Conservation (phyloP, 2,888 invertebrate genomes). For the Argyresthia goedartella region DNA sequence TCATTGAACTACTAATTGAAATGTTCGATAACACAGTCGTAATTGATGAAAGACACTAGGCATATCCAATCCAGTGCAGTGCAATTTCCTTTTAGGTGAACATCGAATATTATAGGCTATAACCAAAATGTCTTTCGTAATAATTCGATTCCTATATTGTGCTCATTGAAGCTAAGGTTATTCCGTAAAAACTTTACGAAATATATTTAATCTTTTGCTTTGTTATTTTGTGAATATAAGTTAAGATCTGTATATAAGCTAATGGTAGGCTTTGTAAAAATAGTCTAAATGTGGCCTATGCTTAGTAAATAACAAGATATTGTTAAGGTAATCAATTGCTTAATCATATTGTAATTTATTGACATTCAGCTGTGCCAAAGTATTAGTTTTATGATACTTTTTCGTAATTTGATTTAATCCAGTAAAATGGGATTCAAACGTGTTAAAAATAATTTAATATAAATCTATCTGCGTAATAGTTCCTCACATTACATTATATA, state of each 20-base stretch:
- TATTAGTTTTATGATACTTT: no score
- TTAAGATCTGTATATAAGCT: neutral
- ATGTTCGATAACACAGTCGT: neutral
- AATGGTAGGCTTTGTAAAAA: neutral
- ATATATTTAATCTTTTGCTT: neutral
- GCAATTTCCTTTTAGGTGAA: neutral
- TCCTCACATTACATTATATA: no score
- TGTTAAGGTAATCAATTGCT: neutral
- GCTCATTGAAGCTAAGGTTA: neutral
- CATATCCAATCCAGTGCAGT: neutral
- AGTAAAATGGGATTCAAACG: no score
- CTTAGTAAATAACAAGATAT: neutral
- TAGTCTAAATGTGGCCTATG: constrained; percentile 2
- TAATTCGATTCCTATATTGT: neutral
- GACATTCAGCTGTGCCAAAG: no score
- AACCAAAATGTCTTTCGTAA: neutral
- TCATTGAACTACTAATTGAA: neutral
- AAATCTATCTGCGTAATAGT: no score
- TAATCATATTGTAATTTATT: no score
- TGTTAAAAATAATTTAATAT: no score
- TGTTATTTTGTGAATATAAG: neutral
- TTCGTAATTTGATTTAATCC: no score
- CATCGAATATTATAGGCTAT: neutral
- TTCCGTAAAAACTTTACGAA: no score
- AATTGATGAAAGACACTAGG: neutral